A percentile compares a stretch with the other conserved stretches of the same genome.
Evolutionary conservation across 2,888 invertebrate genomes (phyloP).

Genomic region (Pyrrhia umbra): DNA sequence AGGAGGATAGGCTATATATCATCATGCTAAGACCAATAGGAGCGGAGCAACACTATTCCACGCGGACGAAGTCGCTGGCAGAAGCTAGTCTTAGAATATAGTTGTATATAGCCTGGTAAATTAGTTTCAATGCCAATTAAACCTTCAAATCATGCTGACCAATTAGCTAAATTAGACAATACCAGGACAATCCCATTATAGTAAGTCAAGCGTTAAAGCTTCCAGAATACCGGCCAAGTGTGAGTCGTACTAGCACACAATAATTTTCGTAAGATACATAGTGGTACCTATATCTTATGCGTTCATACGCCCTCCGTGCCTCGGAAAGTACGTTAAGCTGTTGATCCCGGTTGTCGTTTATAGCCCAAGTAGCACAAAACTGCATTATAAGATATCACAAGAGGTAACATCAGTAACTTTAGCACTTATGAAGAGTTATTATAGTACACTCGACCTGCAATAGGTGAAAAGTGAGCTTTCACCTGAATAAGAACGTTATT

Average conservation of each 20-base stretch:
- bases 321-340: no score
- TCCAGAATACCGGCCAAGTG: background rate
- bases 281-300: no score
- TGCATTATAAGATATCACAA: conserved; percentile 9
- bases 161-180: conserved; percentile 4
- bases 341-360: no score
- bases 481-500: background rate
- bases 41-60: no score
- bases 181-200: conserved; percentile 8
- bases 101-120: background rate
- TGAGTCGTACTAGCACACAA: no score
- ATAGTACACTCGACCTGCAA: background rate
- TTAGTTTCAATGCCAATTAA: background rate
- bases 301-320: no score
- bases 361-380: no score
- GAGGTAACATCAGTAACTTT: conserved; percentile 8
- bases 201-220: background rate
- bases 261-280: no score
- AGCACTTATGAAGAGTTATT: conserved; percentile 7
- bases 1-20: no score
- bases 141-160: background rate
- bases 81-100: no score
- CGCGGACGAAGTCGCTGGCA: no score
- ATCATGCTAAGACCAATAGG: no score
- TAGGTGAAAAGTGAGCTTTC: background rate